Base-by-base conservation (phyloP, 2,797 vertebrate genomes). In the Sebastes iracundus region DNA sequence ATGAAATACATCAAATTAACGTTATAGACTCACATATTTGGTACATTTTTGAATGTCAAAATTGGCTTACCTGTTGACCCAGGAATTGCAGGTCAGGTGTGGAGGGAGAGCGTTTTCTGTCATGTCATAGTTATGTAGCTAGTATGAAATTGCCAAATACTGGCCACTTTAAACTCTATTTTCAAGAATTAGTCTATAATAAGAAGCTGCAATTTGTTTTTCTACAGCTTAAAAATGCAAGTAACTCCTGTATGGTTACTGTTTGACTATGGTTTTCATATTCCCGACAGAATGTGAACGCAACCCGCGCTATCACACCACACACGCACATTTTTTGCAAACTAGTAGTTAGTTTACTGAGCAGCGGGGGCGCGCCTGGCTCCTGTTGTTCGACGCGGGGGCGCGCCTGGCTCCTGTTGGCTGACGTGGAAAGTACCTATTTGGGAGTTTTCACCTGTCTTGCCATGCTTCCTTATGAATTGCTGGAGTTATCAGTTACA, bases 301-400 rank as follows among this genome's bases (percentile, higher is more conserved):
- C 79, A 79, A 25, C 81, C 5, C 33, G 32, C 4, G 52, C 18
- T 63, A 49, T 9, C 67, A 14, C 30, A 23, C 49, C 72, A 28
- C 72, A 74, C 27, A 35, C 52, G 66, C 72, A 80, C 71, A 1
- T 66, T 77, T 38, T 83, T 28, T n/a, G 22, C 68, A 4, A 77
- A 85, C 23, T 79, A 20, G 64, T 79, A 20, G 64, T 72, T 75
- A 13, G 81, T 72, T 87, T 76, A 62, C 32, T 42, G 30, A 79
- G 79, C 60, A 63, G 33, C 75, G 77, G 86, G 72, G 1, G 67
- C 82, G 82, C 77, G 81, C 84, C 2, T 71, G 42, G 64, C 59
- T 55, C 62, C 69, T 81, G 56, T 70, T 77, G 68, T 86, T 77
- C 88, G 85, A 90, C 86, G 83, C 77, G 75, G 86, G 74, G 1